Base-by-base conservation (phyloP, 2,888 invertebrate species). In the Melanostoma mellinum region DNA sequence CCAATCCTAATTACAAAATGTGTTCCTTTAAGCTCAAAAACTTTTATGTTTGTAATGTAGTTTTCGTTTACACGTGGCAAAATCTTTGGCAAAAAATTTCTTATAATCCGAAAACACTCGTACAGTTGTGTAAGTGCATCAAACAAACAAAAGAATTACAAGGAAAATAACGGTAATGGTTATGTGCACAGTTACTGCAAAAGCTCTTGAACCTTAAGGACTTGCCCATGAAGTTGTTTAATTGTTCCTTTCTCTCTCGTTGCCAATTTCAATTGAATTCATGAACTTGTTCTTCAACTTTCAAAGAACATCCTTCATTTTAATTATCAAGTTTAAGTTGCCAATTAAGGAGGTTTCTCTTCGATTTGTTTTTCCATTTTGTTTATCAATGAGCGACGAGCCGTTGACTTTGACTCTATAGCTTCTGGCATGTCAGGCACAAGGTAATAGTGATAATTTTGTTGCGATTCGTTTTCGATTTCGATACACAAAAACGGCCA, bases 271-370 rank as follows among this genome's bases (percentile, higher is more conserved):
- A 60, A 60, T 81, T 67, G 48, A 72, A 20, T 20, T 20, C 63
- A 50, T 63, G 63, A 63, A 81, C 76, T 76, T 76, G 35, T 44
- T 76, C 72, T 38, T 55, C 68, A 48, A 63, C 42, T 55, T 60
- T 48, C 52, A 55, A 42, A 3, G 68, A 78, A 73, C 69, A 78
- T 82, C 82, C 82, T 82, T 84, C 74, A 79, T 84, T 75, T 75
- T 74, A 79, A 84, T 79, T 75, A 75, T 75, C 69, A 78, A 84
- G 74, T 78, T 78, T 82, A 77, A 82, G 73, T 68, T 73, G 63
- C 53, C 74, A 73, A 73, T 73, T 73, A 61, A 61, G 72, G 52
- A 42, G 53, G 1, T 40, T 40, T 40, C 35, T 65, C 69, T 68
- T 79, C 79, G 60, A 65, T 74, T 78, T 74, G 67, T 60, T 60